A percentile compares a stretch with the other conserved stretches of the same genome.
These are phyloP conservation scores for Halichoeres trimaculatus DNA, from an alignment of 2,113 vertebrate species.

Conservation along the genomic window DNA sequence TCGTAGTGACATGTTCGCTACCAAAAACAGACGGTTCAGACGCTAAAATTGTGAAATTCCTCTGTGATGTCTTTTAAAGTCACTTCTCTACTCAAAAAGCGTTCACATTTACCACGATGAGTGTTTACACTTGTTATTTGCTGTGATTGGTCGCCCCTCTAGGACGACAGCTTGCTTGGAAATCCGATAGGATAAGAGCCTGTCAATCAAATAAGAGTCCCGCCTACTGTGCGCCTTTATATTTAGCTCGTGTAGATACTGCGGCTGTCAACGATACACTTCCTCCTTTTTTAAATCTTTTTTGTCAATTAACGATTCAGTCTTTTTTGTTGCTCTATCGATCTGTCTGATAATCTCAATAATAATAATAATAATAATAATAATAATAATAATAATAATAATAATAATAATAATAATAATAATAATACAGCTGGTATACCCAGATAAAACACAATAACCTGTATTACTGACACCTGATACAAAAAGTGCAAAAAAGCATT, in stretches of 20 bases:
- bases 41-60: background rate
- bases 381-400: no score
- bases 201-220: constrained; percentile 42
- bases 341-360: no score
- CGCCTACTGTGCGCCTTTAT: constrained; percentile 59
- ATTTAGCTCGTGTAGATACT: constrained; percentile 56
- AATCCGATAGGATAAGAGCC: constrained; percentile 30
- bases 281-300: background rate
- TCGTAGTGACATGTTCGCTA: background rate
- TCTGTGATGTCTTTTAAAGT: background rate
- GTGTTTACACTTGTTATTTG: background rate
- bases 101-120: constrained; percentile 16
- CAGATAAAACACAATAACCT: no score
- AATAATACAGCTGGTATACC: no score
- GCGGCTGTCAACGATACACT: background rate
- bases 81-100: background rate
- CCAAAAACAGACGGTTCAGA: background rate
- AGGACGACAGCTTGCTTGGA: fast-evolving
- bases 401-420: no score
- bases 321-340: no score
- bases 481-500: background rate
- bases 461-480: no score
- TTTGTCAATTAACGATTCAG: background rate
- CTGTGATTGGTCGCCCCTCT: constrained; percentile 62
- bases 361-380: no score